A percentile compares a stretch with the other conserved stretches of the same genome.
Conservation (phyloP, 2,113 vertebrate genomes). For the Tetrao urogallus region DNA sequence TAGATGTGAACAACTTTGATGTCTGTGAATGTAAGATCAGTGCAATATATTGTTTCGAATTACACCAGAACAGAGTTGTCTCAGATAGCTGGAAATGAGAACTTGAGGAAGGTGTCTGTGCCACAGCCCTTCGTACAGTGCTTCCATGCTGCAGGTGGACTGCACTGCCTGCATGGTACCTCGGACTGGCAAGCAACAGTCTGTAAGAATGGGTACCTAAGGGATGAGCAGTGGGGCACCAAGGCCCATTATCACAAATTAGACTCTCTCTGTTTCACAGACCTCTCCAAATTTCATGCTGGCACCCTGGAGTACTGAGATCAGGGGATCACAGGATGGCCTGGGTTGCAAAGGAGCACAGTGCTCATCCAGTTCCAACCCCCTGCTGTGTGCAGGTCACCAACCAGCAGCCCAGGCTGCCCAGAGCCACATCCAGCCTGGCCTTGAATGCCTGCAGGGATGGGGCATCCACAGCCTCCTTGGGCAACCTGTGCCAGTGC, state of each 20-base stretch:
- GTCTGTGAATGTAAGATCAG: background rate
- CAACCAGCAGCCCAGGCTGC: no score
- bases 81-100: background rate
- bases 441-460: no score
- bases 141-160: background rate
- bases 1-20: background rate
- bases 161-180: background rate
- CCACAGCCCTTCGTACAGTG: no score
- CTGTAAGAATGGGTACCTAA: no score
- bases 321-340: no score
- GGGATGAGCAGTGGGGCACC: background rate
- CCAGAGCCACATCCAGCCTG: no score
- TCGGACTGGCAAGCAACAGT: background rate
- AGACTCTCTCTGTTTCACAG: background rate
- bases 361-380: no score
- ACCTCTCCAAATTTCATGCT: background rate
- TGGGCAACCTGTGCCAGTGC: no score
- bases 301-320: background rate
- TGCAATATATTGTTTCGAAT: accelerated
- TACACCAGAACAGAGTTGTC: accelerated
- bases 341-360: no score
- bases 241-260: background rate
- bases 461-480: no score
- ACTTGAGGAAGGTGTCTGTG: accelerated
- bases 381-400: no score